These are phyloP conservation scores for Hapalemur alaotrensis DNA, from an alignment of 2,797 vertebrate genomes.

Conservation along the genomic window DNA sequence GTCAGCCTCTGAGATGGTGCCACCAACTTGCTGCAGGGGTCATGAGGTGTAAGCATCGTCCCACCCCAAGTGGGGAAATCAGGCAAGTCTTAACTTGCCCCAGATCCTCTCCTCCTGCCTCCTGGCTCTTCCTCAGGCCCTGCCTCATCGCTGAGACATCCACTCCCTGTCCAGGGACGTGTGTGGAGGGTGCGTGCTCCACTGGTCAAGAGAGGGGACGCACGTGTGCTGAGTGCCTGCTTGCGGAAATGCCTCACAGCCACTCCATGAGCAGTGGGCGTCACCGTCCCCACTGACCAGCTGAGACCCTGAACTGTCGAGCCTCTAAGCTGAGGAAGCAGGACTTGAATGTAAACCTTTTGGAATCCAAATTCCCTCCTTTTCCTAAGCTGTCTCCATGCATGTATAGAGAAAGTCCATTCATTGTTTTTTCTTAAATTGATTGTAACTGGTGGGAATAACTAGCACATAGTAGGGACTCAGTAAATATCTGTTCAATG, in stretches of 20 bases:
- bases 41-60: background rate
- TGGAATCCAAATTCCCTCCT: background rate
- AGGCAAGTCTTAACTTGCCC: background rate
- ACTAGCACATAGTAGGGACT: background rate
- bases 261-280: rapidly evolving
- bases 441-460: background rate
- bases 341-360: background rate
- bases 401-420: background rate
- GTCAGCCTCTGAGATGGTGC: background rate
- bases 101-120: background rate
- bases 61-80: background rate
- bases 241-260: background rate
- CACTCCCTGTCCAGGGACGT: background rate
- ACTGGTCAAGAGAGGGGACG: background rate
- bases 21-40: background rate
- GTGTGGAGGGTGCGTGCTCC: background rate
- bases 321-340: no score
- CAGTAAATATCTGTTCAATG: background rate
- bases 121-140: slow-evolving; percentile 14
- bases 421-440: background rate
- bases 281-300: background rate
- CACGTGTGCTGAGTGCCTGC: background rate
- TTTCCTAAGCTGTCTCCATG: background rate
- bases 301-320: background rate
- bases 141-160: slow-evolving; percentile 27